Evolutionary conservation across 2,797 vertebrate genomes (phyloP), one percentile per base, ranked within the genome.

Genomic region (Hyperoplus lanceolatus): DNA sequence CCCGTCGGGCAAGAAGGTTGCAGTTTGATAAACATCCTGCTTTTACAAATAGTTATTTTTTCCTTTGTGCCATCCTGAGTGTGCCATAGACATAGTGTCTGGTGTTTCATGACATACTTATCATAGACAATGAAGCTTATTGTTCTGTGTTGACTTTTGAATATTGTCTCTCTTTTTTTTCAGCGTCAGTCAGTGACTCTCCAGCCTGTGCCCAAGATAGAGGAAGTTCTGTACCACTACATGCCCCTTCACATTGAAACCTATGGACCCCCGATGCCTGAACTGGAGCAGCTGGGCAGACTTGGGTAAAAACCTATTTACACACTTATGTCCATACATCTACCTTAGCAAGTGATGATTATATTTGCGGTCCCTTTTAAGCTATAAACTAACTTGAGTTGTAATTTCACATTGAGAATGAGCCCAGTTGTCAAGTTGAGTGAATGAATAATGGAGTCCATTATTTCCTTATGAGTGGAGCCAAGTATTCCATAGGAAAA

Each of bases 181-280:
- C 89, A 99, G 98, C 93, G 95, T 85, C 97, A 99, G 78, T 96
- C 96, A 1, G 96, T 99, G 93, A 97, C 96, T 60, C 94, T 98
- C 70, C 94, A 96, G 86, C 94, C 97, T 7, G 81, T 97, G 72
- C 92, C 95, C 2, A 96, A 91, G 87, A 84, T 98, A 61, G 95
- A 97, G 70, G 98, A 99, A 87, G 89, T 92, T 56, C 91, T 99
- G 8, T 99, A 98, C 85, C 90, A 94, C 0, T 98, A 99, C 88
- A 95, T 95, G 4, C 95, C 97, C 39, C 86, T 98, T 74, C 92
- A 95, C 5, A 91, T 98, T 68, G 94, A 97, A 83, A 97, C 96
- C 4, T 95, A 91, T 0, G 97, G 98, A 73, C 98, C 98, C 1
- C 80, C 82, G 1, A 96, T 98, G 81, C 98, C 98, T 70, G 96